Evolutionary conservation across 1,140 invertebrate genomes (phyloP), one percentile per base, ranked within the genome.

Genomic region (Drosophila kikkawai): DNA sequence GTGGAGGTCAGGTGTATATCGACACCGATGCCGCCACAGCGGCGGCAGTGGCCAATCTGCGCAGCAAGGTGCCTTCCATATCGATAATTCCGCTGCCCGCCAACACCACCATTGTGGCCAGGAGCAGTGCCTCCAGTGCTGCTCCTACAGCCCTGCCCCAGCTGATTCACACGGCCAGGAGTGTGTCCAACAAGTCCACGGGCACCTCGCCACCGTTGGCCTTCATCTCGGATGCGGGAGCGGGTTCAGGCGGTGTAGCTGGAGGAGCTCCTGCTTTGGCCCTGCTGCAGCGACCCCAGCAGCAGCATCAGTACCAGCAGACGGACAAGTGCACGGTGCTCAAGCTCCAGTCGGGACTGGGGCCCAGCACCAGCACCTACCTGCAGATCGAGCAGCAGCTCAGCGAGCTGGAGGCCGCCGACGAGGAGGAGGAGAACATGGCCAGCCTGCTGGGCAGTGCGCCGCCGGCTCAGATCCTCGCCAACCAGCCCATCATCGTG

Each of bases 281-380:
- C 15, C 36, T 56, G 7, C 42, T 69, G 68, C 75, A 56, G 32
- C 57, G 91, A 8, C 91, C 91, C 11, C 82, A 91, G 65, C 79
- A 91, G 56, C 91, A 92, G 50, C 87, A 92, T 61, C 91, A 92
- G 29, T 92, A 90, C 39, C 91, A 92, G 60, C 91, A 92, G 70
- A 92, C 91, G 29, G 91, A 92, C 68, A 92, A 92, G 57, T 92
- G 91, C 67, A 92, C 91, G 6, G 84, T 92, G 17, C 75, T 92
- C 36, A 92, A 92, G 59, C 71, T 92, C 6, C 50, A 75, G 60
- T 37, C 57, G 12, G 64, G 44, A 4, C 67, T 3, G 67, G 75
- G 44, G 65, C 44, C 71, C 32, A 90, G 78, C 55, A 79, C 63
- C 29, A 71, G 69, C 13, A 80, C 90, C 44, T 88, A 90, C 79